Conservation (phyloP, 92 coral and sea anemone genomes). For the Anthopleura xanthogrammica region DNA sequence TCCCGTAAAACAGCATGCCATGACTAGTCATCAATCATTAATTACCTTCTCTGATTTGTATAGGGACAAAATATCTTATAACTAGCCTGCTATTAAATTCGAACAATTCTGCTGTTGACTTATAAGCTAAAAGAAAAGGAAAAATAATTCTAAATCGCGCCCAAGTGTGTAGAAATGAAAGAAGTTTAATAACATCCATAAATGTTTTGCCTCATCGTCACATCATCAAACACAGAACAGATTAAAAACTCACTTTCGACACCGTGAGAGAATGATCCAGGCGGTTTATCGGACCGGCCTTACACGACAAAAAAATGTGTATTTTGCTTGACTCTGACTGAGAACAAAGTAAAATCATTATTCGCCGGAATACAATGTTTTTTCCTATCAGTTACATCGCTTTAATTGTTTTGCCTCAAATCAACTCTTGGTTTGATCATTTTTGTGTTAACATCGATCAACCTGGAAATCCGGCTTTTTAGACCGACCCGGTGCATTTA, state of each 20-base stretch:
- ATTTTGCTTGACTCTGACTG: background rate
- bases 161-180: background rate
- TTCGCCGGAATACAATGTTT: background rate
- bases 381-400: background rate
- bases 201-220: background rate
- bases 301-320: background rate
- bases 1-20: conserved; percentile 22
- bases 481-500: background rate
- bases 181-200: too few species aligned
- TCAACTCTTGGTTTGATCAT: background rate
- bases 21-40: conserved; percentile 26
- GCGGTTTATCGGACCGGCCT: background rate
- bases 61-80: conserved; percentile 12
- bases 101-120: background rate
- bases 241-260: background rate
- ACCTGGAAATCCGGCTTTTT: background rate
- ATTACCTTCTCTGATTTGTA: conserved; percentile 14
- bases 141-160: background rate
- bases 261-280: background rate
- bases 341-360: background rate
- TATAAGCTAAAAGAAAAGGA: too few species aligned
- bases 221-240: background rate
- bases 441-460: background rate
- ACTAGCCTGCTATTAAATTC: background rate
- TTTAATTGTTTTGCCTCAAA: conserved; percentile 3